Evolutionary conservation across 2,888 invertebrate species (phyloP), one percentile per base, ranked within the genome.

Genomic region (Isoperla grammatica): DNA sequence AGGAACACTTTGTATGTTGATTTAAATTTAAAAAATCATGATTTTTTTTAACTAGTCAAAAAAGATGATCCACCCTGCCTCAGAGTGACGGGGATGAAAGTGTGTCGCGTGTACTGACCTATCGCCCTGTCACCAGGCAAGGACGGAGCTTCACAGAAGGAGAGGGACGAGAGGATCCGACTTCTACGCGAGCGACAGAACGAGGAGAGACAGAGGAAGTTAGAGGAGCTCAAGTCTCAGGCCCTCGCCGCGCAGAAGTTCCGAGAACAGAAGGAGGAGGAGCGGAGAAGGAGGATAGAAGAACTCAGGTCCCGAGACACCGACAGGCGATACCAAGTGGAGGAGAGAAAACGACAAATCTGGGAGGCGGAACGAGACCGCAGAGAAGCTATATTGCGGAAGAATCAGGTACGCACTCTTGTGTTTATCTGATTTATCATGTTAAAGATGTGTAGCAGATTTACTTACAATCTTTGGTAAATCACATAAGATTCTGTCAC

Each of bases 291-390:
- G 69, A 81, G 91, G 67, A 86, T 92, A 72, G 91, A 91, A 65
- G 92, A 93, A 70, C 84, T 91, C 73, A 83, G 89, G 68, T 78
- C 81, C 63, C 84, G 84, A 65, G 93, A 94, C 73, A 85, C 83
- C 69, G 86, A 87, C 71, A 82, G 87, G 20, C 64, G 64, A 2
- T 72, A 70, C 58, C 79, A 84, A 79, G 93, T 93, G 65, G 94
- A 93, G 77, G 93, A 94, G 77, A 82, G 93, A 69, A 93, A 93
- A 76, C 84, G 86, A 69, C 85, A 89, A 71, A 91, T 94, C 76
- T 87, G 88, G 81, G 92, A 93, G 74, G 92, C 92, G 53, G 93
- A 94, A 70, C 79, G 87, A 71, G 91, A 91, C 70, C 81, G 93
- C 67, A 82, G 91, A 70, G 92, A 92, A 74, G 90, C 90, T 65